Conservation (phyloP, 2,888 invertebrate genomes). For the Luperina nickerlii region DNA sequence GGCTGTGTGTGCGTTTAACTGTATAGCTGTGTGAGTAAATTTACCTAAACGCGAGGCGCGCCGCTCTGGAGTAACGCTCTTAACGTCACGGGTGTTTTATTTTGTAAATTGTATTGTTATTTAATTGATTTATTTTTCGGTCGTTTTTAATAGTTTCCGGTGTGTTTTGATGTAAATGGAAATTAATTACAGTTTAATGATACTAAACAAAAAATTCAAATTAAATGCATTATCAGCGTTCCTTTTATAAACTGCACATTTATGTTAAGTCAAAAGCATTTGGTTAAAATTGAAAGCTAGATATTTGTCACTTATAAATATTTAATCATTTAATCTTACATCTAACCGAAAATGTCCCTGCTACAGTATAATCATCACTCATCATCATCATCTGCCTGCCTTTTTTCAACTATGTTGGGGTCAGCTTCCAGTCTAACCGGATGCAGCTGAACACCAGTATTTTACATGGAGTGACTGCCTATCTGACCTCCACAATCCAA, state of each 20-base stretch:
- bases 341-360: not conserved
- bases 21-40: too few relatives aligned
- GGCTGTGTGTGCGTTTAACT: too few relatives aligned
- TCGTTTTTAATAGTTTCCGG: slow-evolving; percentile 23
- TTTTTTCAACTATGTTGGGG: too few relatives aligned
- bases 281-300: not conserved
- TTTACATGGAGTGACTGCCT: too few relatives aligned
- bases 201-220: not conserved
- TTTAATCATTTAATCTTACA: too few relatives aligned
- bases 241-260: not conserved
- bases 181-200: slow-evolving; percentile 1
- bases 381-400: too few relatives aligned
- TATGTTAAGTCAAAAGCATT: too few relatives aligned
- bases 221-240: not conserved
- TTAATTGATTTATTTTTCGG: slow-evolving; percentile 55
- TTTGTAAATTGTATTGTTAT: slow-evolving; percentile 46
- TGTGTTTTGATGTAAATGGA: slow-evolving; percentile 6
- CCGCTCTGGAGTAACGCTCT: too few relatives aligned
- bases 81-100: slow-evolving; percentile 47
- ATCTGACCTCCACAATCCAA: too few relatives aligned
- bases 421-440: too few relatives aligned
- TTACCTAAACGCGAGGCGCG: too few relatives aligned
- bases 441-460: too few relatives aligned
- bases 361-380: not conserved
- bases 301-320: not conserved